Conservation (phyloP, 1,140 invertebrate species). For the Cyphomyrmex costatus region DNA sequence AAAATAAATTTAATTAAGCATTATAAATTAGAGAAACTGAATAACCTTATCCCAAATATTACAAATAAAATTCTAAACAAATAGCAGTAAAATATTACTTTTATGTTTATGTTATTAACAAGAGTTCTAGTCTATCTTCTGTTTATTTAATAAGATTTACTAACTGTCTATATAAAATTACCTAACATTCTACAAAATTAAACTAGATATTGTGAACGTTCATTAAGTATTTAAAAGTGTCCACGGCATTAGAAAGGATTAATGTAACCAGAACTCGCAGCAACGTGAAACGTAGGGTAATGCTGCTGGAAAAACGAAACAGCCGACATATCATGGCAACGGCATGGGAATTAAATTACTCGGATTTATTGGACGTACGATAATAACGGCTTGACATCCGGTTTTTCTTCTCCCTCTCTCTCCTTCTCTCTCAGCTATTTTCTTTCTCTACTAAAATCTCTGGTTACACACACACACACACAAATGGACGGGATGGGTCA, state of each 20-base stretch:
- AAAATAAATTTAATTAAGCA: neutral
- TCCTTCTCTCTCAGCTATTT: neutral
- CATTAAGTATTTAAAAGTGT: neutral
- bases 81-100: neutral
- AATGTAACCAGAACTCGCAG: conserved; percentile 37
- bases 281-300: conserved; percentile 49
- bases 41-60: neutral
- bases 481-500: conserved; percentile 53
- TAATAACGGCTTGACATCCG: conserved; percentile 66
- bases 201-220: conserved; percentile 1
- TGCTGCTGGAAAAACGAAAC: conserved; percentile 38
- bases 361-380: conserved; percentile 67
- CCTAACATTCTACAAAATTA: neutral
- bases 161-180: neutral
- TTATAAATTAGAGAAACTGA: neutral
- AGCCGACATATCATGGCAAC: conserved; percentile 43
- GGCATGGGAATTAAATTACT: conserved; percentile 67
- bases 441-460: conserved; percentile 58
- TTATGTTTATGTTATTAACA: neutral
- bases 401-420: neutral
- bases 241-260: neutral
- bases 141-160: neutral
- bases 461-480: conserved; percentile 69
- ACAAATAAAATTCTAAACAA: neutral
- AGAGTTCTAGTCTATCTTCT: neutral